Percentiles rank a stretch among this genome's conserved stretches.
Evolutionary conservation across 2,888 invertebrate genomes (phyloP).

Genomic region (Nomada goodeniana): DNA sequence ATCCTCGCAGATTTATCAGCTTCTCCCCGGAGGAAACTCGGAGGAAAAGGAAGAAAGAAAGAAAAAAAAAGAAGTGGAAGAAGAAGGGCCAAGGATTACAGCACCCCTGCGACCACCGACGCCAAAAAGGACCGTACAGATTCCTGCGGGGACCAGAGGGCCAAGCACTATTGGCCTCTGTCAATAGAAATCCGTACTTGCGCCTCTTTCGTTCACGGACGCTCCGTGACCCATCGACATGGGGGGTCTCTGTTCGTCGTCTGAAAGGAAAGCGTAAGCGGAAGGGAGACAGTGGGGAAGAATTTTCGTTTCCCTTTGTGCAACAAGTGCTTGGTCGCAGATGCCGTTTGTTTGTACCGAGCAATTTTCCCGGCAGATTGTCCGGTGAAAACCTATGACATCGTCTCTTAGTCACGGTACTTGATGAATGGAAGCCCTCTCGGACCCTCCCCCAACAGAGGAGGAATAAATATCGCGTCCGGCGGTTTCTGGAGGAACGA

Average conservation of each 20-base stretch:
- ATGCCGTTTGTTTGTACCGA: slow-evolving; percentile 36
- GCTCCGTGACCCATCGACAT: slow-evolving; percentile 66
- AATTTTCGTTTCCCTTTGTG: slow-evolving; percentile 64
- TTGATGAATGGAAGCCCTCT: slow-evolving; percentile 2
- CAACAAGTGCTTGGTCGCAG: slow-evolving; percentile 70
- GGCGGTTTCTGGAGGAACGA: neutral
- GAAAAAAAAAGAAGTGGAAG: neutral
- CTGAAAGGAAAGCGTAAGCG: slow-evolving; percentile 29
- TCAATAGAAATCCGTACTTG: slow-evolving; percentile 76
- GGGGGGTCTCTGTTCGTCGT: slow-evolving; percentile 60
- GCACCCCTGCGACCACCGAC: slow-evolving; percentile 47
- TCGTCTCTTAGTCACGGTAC: slow-evolving; percentile 7
- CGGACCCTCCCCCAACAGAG: neutral
- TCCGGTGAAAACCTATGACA: slow-evolving; percentile 16
- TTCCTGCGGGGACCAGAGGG: slow-evolving; percentile 67
- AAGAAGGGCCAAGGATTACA: slow-evolving; percentile 76
- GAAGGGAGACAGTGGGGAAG: neutral
- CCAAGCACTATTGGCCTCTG: slow-evolving; percentile 63
- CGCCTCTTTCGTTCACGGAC: slow-evolving; percentile 64
- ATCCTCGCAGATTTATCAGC: slow-evolving; percentile 4
- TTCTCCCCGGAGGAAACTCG: neutral
- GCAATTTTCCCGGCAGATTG: slow-evolving; percentile 36
- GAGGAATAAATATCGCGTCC: neutral
- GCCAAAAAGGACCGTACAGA: slow-evolving; percentile 66
- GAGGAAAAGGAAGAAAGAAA: slow-evolving; percentile 15